phyloP scores from a whole-genome alignment of 37 sponge, comb jelly and placozoan species.

The Cliona cf. orientalis region DNA sequence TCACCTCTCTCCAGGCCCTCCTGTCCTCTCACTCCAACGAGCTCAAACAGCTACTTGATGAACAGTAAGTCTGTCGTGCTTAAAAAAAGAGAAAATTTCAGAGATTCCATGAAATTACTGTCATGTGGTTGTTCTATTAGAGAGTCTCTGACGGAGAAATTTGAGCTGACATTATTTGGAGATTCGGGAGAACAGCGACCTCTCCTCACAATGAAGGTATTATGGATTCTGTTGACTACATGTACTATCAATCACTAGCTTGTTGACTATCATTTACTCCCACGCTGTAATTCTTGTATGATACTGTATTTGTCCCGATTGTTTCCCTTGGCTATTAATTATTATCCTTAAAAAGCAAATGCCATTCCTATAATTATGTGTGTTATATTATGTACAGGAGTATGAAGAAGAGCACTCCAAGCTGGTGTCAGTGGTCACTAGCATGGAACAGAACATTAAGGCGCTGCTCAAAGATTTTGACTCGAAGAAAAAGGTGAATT shows the following conservation, averaged over 20 bases:
- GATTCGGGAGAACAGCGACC: too few relatives aligned
- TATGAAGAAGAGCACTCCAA: conserved; percentile 29
- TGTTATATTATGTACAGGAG: background rate
- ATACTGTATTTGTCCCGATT: too few relatives aligned
- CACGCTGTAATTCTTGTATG: background rate
- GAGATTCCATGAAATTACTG: background rate
- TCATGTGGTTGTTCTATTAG: background rate
- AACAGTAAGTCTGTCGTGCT: conserved; percentile 39
- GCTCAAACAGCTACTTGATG: background rate
- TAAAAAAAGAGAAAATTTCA: too few relatives aligned
- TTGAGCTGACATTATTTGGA: conserved; percentile 31
- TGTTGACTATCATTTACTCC: background rate
- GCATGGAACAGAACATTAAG: conserved; percentile 60
- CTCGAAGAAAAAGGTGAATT: conserved; percentile 51
- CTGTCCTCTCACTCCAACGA: conserved; percentile 7
- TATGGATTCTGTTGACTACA: too few relatives aligned
- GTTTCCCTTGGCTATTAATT: too few relatives aligned
- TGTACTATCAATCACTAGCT: background rate
- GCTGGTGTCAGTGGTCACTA: conserved; percentile 15
- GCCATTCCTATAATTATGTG: background rate
- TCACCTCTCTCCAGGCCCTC: conserved; percentile 24
- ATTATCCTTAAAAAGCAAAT: too few relatives aligned
- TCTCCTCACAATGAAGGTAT: too few relatives aligned
- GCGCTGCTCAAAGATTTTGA: conserved; percentile 35
- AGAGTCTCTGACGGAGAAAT: background rate